A percentile compares a stretch with the other conserved stretches of the same genome.
phyloP scores from a whole-genome alignment of 2,797 vertebrate species.

The Melanotaenia boesemani region DNA sequence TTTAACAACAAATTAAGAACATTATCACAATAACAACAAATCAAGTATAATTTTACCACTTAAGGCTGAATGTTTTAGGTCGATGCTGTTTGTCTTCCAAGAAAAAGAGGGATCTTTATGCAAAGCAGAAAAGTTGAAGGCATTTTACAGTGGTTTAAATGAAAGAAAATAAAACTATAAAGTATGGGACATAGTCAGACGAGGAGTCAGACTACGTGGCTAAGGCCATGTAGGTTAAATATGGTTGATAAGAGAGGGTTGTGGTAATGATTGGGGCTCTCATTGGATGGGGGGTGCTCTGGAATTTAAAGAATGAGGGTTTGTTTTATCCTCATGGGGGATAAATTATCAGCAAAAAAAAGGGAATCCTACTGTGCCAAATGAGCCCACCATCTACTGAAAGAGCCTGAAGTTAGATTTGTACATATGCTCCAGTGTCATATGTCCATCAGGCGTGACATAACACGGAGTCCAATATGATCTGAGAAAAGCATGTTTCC shows the following conservation, averaged over 20 bases:
- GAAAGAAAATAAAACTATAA: constrained; percentile 2
- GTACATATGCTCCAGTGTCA: constrained; percentile 3
- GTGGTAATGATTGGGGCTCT: constrained; percentile 56
- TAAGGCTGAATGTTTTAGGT: constrained; percentile 1
- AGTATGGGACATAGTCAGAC: background rate
- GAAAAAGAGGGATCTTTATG: background rate
- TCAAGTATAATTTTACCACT: background rate
- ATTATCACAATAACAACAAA: constrained; percentile 17
- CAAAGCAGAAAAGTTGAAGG: background rate
- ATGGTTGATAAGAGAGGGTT: constrained; percentile 45
- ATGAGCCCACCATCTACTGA: constrained; percentile 20
- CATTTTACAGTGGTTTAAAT: constrained; percentile 12
- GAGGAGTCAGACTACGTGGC: background rate
- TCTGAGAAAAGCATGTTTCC: background rate
- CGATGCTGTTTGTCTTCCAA: background rate
- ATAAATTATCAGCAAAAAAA: constrained; percentile 69
- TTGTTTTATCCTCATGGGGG: constrained; percentile 66
- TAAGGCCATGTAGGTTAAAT: constrained; percentile 30
- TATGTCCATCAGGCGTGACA: background rate
- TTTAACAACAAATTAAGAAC: constrained; percentile 9
- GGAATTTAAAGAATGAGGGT: constrained; percentile 79
- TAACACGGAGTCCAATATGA: background rate
- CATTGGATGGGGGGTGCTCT: constrained; percentile 47
- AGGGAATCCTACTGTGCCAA: constrained; percentile 41
- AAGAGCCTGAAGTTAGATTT: constrained; percentile 6